A percentile compares a stretch with the other conserved stretches of the same genome.
phyloP scores from a whole-genome alignment of 2,888 invertebrate species.

The Dryobotodes eremita region DNA sequence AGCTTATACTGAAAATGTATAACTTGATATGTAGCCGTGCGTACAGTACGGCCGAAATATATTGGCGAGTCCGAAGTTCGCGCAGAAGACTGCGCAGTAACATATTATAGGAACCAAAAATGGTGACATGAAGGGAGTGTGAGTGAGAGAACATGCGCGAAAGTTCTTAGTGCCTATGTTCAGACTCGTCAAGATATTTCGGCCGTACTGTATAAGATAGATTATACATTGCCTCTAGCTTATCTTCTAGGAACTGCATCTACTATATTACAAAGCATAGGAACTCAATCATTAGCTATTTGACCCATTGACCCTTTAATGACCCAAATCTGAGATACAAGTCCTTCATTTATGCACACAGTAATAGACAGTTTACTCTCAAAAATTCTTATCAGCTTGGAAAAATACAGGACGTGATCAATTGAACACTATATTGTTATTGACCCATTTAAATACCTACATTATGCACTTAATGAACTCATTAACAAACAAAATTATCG shows the following conservation, averaged over 20 bases:
- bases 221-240: not conserved
- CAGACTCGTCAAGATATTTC: too few relatives aligned
- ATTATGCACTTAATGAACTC: not conserved
- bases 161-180: too few relatives aligned
- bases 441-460: conserved; percentile 8
- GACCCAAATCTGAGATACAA: not conserved
- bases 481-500: conserved; percentile 3
- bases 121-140: too few relatives aligned
- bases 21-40: too few relatives aligned
- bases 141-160: too few relatives aligned
- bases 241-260: not conserved
- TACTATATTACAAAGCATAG: not conserved
- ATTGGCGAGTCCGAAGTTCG: too few relatives aligned
- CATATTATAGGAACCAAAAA: too few relatives aligned
- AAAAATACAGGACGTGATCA: conserved; percentile 36
- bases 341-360: not conserved
- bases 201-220: too few relatives aligned
- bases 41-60: too few relatives aligned
- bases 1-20: too few relatives aligned
- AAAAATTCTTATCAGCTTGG: conserved; percentile 47
- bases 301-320: not conserved
- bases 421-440: conserved; percentile 3
- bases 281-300: not conserved
- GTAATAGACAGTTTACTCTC: conserved; percentile 4
- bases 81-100: too few relatives aligned